Evolutionary conservation across 2,797 vertebrate species (phyloP), one percentile per base, ranked within the genome.

Genomic region (Fundulus diaphanus): DNA sequence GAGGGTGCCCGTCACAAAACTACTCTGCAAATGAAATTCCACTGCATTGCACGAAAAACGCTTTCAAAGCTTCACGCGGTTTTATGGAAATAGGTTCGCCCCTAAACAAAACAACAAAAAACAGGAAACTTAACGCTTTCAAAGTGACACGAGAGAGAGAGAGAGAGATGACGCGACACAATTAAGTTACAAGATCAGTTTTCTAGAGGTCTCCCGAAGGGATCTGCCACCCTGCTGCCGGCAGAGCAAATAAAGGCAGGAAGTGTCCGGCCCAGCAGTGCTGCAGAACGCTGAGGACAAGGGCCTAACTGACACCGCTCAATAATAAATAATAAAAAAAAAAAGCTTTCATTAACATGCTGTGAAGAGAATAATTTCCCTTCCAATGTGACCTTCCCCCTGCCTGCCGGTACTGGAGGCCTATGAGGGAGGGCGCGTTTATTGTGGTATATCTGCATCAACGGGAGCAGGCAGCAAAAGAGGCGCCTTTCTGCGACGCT

Each of bases 321-420:
- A 71, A 82, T 85, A 86, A n/a, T n/a, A n/a, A n/a, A n/a, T n/a
- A n/a, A n/a, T n/a, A n/a, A n/a, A n/a, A 79, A 89, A 74, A 87
- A 87, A 85, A 84, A 81, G 74, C 77, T 88, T 90, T 93, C 90
- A 93, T 92, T 88, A 92, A 87, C 85, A 88, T 90, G 90, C 79
- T 83, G 80, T 88, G 92, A 91, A 91, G 92, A 92, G 92, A 93
- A 94, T 92, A 88, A 93, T 90, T 90, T 87, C 73, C 87, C 80
- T 79, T 86, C 85, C 92, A 92, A 90, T 88, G 92, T 94, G 94
- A 94, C 92, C 90, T 95, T 94, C 89, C 82, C n/a, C 78, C 78
- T 85, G 84, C 85, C 86, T 87, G 89, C 88, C 82, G 90, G 81
- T 91, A 93, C 91, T 88, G 85, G 81, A 84, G 86, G 89, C 90